These are phyloP conservation scores for Nycticorax nycticorax DNA, from an alignment of 2,113 vertebrate species.

Conservation along the genomic window DNA sequence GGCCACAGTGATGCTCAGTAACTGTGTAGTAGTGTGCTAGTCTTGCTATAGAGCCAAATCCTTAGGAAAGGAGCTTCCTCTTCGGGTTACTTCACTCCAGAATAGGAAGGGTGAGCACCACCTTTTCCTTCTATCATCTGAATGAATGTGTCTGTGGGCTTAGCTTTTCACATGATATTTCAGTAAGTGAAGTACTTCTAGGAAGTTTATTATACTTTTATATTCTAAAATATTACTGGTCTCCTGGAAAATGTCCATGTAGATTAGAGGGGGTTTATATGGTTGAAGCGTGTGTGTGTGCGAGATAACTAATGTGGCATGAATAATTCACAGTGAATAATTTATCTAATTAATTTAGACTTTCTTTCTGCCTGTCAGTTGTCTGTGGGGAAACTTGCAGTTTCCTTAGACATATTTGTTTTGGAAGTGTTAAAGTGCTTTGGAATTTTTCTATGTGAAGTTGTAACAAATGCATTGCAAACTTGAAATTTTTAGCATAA, in stretches of 20 bases:
- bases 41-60: not conserved
- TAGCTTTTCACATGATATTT: not conserved
- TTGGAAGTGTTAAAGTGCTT: not conserved
- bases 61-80: not conserved
- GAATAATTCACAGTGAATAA: not conserved
- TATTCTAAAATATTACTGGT: not conserved
- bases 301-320: not conserved
- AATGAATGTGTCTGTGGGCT: not conserved
- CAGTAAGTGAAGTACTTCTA: not conserved
- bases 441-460: not conserved
- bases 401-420: not conserved
- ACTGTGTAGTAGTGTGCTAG: not conserved
- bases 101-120: not conserved
- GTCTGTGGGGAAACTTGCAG: not conserved
- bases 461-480: not conserved
- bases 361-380: not conserved
- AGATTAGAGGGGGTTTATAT: not conserved
- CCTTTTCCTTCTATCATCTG: not conserved
- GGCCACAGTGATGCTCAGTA: not conserved
- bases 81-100: not conserved
- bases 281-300: not conserved
- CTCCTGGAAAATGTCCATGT: not conserved
- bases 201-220: not conserved
- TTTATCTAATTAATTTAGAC: constrained; percentile 3
- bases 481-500: not conserved